Base-by-base conservation (phyloP, 2,113 vertebrate genomes). In the Aythya baeri region DNA sequence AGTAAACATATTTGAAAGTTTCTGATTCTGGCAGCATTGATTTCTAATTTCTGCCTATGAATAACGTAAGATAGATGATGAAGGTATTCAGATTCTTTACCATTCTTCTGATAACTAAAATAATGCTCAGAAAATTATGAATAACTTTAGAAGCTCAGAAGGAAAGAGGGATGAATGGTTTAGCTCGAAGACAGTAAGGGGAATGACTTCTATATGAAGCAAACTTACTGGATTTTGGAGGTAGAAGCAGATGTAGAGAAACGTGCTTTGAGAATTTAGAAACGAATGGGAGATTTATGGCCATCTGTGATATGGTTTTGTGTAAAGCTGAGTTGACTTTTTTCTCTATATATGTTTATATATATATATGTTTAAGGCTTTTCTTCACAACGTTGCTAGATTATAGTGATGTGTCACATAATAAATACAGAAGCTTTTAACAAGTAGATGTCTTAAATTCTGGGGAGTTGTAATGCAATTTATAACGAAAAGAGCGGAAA, bases 361-460 rank as follows among this genome's bases (percentile, higher is more conserved):
- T 76, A 44, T 17, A 84, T 17, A 82, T 67, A 91, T 81, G 80
- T 93, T 94, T 91, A 86, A 82, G 77, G 65, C 44, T 94, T 85
- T 85, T 85, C 74, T 91, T 92, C 49, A 68, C 49, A 38, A 57
- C 0, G 3, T 59, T 86, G 52, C 73, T 89, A 83, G 83, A 81
- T 94, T 94, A 81, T 43, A 75, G 80, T 61, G 38, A 34, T 86
- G 86, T 88, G 80, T 94, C 83, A 92, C 4, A 0, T 68, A 92
- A 66, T 96, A 94, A 95, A 94, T 96, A 90, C 88, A 81, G 92
- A 95, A 93, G 90, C 94, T 94, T 88, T 93, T 95, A 93, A 76
- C 38, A 72, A 76, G 67, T 44, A 72, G 80, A 77, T 88, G 6
- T 82, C 73, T 91, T 81, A 88, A 88, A 92, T 94, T 94, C 49